phyloP scores from a whole-genome alignment of 2,888 invertebrate genomes.

The Orthonychiurus folsomi region DNA sequence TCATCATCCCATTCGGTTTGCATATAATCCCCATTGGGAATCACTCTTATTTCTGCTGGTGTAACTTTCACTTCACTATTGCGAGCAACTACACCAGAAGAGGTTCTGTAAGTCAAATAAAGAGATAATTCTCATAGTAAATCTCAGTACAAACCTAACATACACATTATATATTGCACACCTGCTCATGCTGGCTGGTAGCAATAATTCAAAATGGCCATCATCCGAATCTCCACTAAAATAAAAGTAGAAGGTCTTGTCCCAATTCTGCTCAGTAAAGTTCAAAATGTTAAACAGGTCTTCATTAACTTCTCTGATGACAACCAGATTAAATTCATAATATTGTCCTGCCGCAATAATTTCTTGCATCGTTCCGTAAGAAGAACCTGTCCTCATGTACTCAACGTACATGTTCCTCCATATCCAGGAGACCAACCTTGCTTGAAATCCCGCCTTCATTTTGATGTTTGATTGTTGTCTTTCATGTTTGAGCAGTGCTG shows the following conservation, averaged over 20 bases:
- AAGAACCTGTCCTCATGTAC: not conserved
- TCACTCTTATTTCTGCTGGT: not conserved
- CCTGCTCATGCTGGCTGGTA: not conserved
- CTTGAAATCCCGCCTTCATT: too few relatives aligned
- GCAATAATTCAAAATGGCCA: slow-evolving; percentile 6
- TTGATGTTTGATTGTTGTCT: not conserved
- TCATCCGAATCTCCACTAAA: slow-evolving; percentile 6
- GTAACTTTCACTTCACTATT: too few relatives aligned
- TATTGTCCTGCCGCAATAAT: slow-evolving; percentile 3
- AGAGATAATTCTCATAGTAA: too few relatives aligned
- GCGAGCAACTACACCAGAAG: too few relatives aligned
- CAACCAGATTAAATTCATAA: not conserved
- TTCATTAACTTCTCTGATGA: not conserved
- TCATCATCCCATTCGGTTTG: not conserved
- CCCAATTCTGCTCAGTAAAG: not conserved
- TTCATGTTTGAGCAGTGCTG: not conserved
- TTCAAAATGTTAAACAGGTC: not conserved
- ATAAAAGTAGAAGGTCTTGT: not conserved
- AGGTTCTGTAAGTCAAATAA: too few relatives aligned
- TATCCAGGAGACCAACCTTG: not conserved
- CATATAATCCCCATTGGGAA: not conserved
- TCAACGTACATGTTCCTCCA: not conserved
- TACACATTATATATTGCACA: too few relatives aligned
- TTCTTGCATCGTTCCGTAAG: slow-evolving; percentile 7
- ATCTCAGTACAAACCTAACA: too few relatives aligned